Evolutionary conservation across 2,888 invertebrate species (phyloP).

Genomic region (Acrocyrtus sp.): DNA sequence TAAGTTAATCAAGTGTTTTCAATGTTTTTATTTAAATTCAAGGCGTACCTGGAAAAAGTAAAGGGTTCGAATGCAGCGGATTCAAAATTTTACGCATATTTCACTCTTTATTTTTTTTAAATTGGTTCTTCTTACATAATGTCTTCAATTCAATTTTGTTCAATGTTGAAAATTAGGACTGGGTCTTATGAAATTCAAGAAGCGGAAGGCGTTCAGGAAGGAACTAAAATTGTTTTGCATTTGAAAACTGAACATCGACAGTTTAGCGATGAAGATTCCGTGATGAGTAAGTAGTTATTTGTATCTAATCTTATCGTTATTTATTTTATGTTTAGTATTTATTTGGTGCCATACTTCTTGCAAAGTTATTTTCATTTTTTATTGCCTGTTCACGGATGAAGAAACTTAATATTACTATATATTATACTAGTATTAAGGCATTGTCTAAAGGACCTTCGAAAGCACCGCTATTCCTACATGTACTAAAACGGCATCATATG

Average conservation of each 20-base stretch:
- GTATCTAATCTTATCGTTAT: neutral
- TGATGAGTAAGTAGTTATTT: conserved; percentile 66
- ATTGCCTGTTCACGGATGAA: neutral
- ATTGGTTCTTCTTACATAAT: too few relatives aligned
- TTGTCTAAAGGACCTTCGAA: neutral
- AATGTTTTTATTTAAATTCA: conserved; percentile 9
- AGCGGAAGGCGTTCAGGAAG: conserved; percentile 83
- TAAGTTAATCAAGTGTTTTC: neutral
- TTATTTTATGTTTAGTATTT: too few relatives aligned
- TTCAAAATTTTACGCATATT: too few relatives aligned
- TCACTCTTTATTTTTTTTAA: too few relatives aligned
- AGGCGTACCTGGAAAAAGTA: conserved; percentile 87
- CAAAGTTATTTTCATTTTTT: neutral
- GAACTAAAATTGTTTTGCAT: conserved; percentile 93
- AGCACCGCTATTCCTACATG: too few relatives aligned
- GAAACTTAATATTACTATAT: neutral
- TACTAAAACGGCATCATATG: too few relatives aligned
- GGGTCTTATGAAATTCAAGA: conserved; percentile 90
- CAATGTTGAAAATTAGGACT: conserved; percentile 70
- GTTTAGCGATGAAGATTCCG: conserved; percentile 86
- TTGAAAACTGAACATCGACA: conserved; percentile 89
- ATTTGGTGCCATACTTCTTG: neutral
- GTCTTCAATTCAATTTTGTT: too few relatives aligned
- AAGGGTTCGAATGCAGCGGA: conserved; percentile 70
- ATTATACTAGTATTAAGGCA: neutral